Base-by-base conservation (phyloP, 2,888 invertebrate species). In the Tipula lateralis region DNA sequence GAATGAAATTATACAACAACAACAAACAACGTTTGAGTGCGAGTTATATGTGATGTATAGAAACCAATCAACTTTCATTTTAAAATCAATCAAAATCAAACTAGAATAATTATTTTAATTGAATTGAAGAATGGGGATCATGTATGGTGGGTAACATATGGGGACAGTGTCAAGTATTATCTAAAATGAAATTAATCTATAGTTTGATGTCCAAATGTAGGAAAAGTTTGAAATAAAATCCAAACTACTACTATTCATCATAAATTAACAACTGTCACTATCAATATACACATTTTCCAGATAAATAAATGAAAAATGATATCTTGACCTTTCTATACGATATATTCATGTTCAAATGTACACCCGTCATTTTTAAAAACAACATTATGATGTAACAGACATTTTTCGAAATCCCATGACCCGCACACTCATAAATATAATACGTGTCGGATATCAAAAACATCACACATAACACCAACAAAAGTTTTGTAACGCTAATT, bases 11-110 rank as follows among this genome's bases (percentile, higher is more conserved):
- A n/a, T n/a, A 66, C 66, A 66, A 24, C 12, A 50, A 50, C 16
- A 66, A 66, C 66, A 66, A 9, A 66, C n/a, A 44, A n/a, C 16
- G 32, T 32, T 32, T 32, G 32, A 9, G n/a, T 44, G 2, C 4
- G 16, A 16, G 66, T 66, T n/a, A 66, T 66, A n/a, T 66, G 24
- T 66, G 66, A 24, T 19, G 24, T 66, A 9, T 7, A 66, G 66
- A 66, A 66, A 66, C 24, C 24, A 24, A 66, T 3, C 66, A 66
- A n/a, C 9, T 66, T 66, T 66, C 19, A 66, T 24, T 66, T 66
- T 66, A 66, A 66, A 66, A 66, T 66, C 66, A 66, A 66, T 66
- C 66, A 66, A 66, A 50, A 50, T 50, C 44, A 50, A 16, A n/a
- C n/a, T 16, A 16, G 5, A 50, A 50, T 24, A 66, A 24, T 66